Evolutionary conservation across 2,113 vertebrate genomes (phyloP).

Genomic region (Nothoprocta perdicaria): DNA sequence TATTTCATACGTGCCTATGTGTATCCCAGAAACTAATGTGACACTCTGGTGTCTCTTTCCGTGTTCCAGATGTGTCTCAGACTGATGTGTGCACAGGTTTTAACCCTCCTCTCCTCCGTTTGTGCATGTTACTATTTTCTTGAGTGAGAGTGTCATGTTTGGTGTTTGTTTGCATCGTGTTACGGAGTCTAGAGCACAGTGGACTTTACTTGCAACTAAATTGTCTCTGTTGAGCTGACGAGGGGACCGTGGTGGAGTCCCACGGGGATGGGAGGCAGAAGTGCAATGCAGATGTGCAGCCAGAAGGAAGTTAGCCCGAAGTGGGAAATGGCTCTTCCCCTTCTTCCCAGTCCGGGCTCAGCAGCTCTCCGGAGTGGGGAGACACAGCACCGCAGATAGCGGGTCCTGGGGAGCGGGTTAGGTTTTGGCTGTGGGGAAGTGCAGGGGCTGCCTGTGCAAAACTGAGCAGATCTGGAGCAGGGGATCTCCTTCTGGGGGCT

Average conservation of each 20-base stretch:
- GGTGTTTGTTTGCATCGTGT: conserved; percentile 37
- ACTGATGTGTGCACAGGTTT: conserved; percentile 20
- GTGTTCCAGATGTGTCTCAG: conserved; percentile 34
- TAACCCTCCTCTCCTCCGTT: conserved; percentile 33
- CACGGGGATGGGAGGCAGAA: neutral
- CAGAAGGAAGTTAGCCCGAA: conserved; percentile 28
- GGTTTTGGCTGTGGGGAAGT: neutral
- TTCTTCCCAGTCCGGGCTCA: neutral
- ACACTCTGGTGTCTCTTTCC: neutral
- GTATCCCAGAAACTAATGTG: conserved; percentile 38
- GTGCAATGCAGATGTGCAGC: conserved; percentile 21
- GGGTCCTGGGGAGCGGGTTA: neutral
- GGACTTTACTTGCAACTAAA: conserved; percentile 48
- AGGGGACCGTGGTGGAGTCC: neutral
- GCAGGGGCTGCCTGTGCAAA: neutral
- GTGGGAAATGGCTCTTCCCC: conserved; percentile 25
- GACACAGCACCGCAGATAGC: neutral
- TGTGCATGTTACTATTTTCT: neutral
- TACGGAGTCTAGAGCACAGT: conserved; percentile 39
- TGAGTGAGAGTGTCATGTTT: neutral
- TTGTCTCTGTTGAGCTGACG: conserved; percentile 44
- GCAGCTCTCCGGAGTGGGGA: neutral
- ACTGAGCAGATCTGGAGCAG: neutral
- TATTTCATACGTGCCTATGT: neutral
- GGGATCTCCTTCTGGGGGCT: neutral